Conservation (phyloP, 2,113 vertebrate genomes). For the Mormyrus iriodes region DNA sequence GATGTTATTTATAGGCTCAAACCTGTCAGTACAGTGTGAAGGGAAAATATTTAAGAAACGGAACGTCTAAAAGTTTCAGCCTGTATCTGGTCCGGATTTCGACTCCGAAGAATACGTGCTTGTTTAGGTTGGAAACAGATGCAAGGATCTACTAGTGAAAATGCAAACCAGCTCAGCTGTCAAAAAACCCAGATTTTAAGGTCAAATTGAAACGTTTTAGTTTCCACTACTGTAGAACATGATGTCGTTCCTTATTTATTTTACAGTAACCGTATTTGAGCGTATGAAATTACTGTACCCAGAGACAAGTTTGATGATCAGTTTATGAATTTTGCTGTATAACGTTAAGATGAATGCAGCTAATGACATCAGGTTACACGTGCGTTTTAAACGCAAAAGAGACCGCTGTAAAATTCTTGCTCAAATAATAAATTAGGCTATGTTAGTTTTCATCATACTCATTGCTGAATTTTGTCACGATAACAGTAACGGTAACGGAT, state of each 20-base stretch:
- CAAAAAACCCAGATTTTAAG: not conserved
- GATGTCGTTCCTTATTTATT: not conserved
- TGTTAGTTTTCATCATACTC: not conserved
- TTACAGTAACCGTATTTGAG: not conserved
- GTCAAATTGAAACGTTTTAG: not conserved
- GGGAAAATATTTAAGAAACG: not conserved
- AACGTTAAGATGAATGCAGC: not conserved
- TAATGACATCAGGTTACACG: not conserved
- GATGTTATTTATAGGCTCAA: not conserved
- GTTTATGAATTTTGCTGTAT: not conserved
- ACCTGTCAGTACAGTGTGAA: not conserved
- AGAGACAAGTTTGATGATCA: not conserved
- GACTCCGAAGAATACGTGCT: not conserved
- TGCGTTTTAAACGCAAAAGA: not conserved
- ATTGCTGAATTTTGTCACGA: not conserved
- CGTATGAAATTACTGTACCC: not conserved
- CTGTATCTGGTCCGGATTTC: not conserved
- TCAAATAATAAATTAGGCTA: not conserved
- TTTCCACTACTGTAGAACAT: not conserved
- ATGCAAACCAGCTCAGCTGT: not conserved
- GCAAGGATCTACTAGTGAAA: not conserved
- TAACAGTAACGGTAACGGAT: not conserved
- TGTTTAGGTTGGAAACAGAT: not conserved
- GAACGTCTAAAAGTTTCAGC: not conserved
- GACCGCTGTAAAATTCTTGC: not conserved